Conservation (phyloP, 2,888 invertebrate genomes). For the Tenthredo amoena region DNA sequence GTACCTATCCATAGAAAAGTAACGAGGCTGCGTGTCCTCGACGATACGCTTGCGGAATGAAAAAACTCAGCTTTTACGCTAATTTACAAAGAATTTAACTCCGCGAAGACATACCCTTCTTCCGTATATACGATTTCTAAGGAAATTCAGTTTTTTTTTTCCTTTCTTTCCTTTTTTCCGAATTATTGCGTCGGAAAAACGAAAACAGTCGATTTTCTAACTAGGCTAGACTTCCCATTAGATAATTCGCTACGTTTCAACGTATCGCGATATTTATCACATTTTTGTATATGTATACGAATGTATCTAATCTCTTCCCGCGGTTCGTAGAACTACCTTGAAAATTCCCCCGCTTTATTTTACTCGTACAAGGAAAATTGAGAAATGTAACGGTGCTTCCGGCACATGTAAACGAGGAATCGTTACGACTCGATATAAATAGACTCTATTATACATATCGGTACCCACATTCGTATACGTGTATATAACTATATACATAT, state of each 20-base stretch:
- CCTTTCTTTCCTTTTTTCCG: too few species aligned
- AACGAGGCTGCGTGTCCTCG: constrained; percentile 1
- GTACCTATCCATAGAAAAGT: neutral
- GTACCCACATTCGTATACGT: neutral
- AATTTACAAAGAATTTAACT: too few species aligned
- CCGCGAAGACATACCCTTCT: too few species aligned
- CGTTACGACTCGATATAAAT: neutral
- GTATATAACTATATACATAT: neutral
- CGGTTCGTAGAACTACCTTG: neutral
- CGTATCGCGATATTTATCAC: neutral
- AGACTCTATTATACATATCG: neutral
- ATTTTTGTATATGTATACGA: neutral
- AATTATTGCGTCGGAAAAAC: too few species aligned
- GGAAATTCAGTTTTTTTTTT: too few species aligned
- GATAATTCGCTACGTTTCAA: too few species aligned
- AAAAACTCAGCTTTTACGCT: neutral
- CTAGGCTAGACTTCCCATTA: too few species aligned
- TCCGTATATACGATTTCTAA: too few species aligned
- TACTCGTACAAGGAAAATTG: neutral
- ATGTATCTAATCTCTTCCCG: neutral
- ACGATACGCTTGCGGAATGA: neutral
- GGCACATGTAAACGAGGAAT: neutral
- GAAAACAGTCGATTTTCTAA: too few species aligned
- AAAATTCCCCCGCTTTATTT: neutral
- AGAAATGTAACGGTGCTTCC: neutral